Evolutionary conservation across 2,888 invertebrate genomes (phyloP), one percentile per base, ranked within the genome.

Genomic region (Cremastinae sp.): DNA sequence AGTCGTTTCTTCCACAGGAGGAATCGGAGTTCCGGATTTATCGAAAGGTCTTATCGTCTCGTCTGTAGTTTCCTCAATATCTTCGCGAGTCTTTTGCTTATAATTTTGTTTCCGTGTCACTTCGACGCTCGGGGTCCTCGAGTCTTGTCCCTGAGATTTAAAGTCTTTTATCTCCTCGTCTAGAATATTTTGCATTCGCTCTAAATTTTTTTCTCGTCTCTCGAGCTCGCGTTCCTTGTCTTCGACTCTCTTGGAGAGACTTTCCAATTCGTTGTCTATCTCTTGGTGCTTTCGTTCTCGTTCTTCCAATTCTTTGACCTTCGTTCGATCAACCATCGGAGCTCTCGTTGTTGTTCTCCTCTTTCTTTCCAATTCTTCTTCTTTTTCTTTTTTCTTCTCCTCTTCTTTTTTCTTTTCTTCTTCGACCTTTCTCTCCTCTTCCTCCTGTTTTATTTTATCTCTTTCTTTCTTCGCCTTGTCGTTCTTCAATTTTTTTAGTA

Each of bases 101-200:
- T 5, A 76, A 59, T 3, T 80, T 47, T 28, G 80, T 64, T 45
- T 81, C 56, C 7, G 59, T 73, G 20, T 81, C 78, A 5, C 0
- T 55, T 65, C 4, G 28, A 14, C 0, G 70, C 12, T 7, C n/a
- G n/a, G n/a, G n/a, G n/a, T n/a, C n/a, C n/a, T n/a, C n/a, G n/a
- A n/a, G n/a, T n/a, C n/a, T n/a, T n/a, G n/a, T n/a, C 81, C 41
- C 5, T 78, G 10, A 0, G 53, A 5, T 41, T 81, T 71, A 10
- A 83, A n/a, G 0, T 61, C 49, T 39, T 78, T 61, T 8, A 83
- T 16, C 41, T 84, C 79, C 8, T 78, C 20, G 0, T 79, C 71
- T 2, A 80, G 14, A 2, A 72, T 43, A 2, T 80, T 49, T 0
- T 78, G 47, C 2, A 69, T 56, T 8, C 12, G 41, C 37, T 47